These are phyloP conservation scores for Xenotilapia caudafasciata DNA, from an alignment of 2,113 vertebrate species.

Conservation along the genomic window DNA sequence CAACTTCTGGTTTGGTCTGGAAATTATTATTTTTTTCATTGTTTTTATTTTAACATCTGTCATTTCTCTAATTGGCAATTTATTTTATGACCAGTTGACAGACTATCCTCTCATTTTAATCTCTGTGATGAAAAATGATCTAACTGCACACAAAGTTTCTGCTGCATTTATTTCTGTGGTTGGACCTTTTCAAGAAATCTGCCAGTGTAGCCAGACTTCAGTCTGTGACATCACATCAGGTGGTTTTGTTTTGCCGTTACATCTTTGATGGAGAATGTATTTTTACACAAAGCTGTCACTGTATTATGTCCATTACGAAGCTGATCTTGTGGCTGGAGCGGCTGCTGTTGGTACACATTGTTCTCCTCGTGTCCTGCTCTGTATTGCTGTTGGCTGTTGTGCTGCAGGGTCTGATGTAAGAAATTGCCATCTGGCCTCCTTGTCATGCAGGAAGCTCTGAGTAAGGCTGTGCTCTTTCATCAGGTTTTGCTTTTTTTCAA, in stretches of 20 bases:
- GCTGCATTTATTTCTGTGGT: background rate
- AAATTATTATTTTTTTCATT: background rate
- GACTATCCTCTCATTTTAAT: background rate
- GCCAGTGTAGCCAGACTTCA: background rate
- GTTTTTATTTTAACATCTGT: background rate
- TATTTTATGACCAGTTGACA: background rate
- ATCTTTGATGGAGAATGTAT: background rate
- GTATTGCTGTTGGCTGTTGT: background rate
- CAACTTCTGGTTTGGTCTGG: background rate
- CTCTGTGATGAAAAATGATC: background rate
- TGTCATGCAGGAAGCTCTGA: constrained; percentile 20
- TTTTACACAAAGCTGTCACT: background rate
- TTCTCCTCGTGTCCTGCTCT: background rate
- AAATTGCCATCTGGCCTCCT: constrained; percentile 42
- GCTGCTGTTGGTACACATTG: constrained; percentile 4
- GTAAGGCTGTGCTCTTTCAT: constrained; percentile 2
- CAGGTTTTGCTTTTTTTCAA: background rate
- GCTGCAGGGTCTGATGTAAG: constrained; percentile 28
- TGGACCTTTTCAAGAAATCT: background rate
- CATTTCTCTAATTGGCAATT: background rate
- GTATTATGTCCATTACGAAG: background rate
- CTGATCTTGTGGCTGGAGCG: background rate
- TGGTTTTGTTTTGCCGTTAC: background rate
- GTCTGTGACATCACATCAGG: background rate
- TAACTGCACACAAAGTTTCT: background rate